Evolutionary conservation across 2,797 vertebrate species (phyloP).

Genomic region (Pantherophis alleghaniensis): DNA sequence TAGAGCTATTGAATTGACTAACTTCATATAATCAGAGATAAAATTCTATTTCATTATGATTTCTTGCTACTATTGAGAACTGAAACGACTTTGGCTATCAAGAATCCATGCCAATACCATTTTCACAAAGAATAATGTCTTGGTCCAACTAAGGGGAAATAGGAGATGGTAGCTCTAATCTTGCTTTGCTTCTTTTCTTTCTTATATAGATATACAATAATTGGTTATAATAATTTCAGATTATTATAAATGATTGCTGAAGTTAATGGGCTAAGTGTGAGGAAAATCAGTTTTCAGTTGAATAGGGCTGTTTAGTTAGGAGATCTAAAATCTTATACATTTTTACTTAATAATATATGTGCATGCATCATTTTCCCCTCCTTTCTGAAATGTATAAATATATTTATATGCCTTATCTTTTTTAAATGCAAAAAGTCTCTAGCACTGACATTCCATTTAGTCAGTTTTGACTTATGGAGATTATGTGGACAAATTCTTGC

Average conservation of each 20-base stretch:
- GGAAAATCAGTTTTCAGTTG: not conserved
- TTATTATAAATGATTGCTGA: not conserved
- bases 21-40: not conserved
- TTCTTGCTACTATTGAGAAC: not conserved
- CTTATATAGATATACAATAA: not conserved
- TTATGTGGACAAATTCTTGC: not conserved
- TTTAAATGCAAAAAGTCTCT: not conserved
- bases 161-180: not conserved
- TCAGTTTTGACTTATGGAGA: not conserved
- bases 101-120: too few species aligned
- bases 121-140: not conserved
- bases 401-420: not conserved
- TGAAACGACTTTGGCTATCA: not conserved
- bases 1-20: not conserved
- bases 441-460: not conserved
- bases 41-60: not conserved
- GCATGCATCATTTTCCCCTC: not conserved
- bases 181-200: not conserved
- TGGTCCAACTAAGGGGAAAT: not conserved
- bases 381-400: not conserved
- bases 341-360: not conserved
- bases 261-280: not conserved
- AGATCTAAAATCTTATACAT: not conserved
- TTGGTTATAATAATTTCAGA: not conserved
- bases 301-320: not conserved